Evolutionary conservation across 1,140 invertebrate genomes (phyloP).

Genomic region (Lysiphlebus fabarum): DNA sequence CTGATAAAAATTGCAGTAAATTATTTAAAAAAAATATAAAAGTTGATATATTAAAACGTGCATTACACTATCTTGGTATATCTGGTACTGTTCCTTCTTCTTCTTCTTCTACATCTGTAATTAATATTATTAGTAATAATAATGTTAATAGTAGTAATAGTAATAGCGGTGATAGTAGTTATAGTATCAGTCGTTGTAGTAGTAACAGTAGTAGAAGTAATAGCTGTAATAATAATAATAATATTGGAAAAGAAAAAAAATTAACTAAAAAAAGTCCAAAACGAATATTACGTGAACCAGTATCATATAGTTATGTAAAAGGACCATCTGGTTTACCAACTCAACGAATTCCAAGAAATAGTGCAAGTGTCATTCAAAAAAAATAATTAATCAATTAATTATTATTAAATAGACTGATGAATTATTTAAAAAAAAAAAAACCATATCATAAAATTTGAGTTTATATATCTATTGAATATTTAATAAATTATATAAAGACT

Average conservation of each 20-base stretch:
- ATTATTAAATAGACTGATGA: too few relatives aligned
- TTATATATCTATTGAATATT: too few relatives aligned
- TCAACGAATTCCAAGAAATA: conserved; percentile 69
- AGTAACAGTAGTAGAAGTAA: neutral
- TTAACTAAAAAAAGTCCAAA: conserved; percentile 61
- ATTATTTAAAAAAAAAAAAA: too few relatives aligned
- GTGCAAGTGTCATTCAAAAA: too few relatives aligned
- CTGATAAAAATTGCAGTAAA: conserved; percentile 47
- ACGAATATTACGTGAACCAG: conserved; percentile 68
- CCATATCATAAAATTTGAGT: too few relatives aligned
- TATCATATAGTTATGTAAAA: conserved; percentile 73
- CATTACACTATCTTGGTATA: conserved; percentile 61
- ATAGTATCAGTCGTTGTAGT: neutral
- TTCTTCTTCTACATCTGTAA: too few relatives aligned
- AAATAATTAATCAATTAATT: too few relatives aligned
- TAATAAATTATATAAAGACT: too few relatives aligned
- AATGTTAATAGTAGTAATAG: too few relatives aligned
- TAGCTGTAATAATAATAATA: conserved; percentile 3
- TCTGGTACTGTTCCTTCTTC: too few relatives aligned
- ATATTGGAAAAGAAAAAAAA: conserved; percentile 36
- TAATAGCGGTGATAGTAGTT: conserved; percentile 27
- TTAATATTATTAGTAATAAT: too few relatives aligned
- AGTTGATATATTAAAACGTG: conserved; percentile 64
- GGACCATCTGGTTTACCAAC: conserved; percentile 76
- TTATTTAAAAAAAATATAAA: conserved; percentile 60